Conservation (phyloP, 2,888 invertebrate species). For the Blastobasis adustella region DNA sequence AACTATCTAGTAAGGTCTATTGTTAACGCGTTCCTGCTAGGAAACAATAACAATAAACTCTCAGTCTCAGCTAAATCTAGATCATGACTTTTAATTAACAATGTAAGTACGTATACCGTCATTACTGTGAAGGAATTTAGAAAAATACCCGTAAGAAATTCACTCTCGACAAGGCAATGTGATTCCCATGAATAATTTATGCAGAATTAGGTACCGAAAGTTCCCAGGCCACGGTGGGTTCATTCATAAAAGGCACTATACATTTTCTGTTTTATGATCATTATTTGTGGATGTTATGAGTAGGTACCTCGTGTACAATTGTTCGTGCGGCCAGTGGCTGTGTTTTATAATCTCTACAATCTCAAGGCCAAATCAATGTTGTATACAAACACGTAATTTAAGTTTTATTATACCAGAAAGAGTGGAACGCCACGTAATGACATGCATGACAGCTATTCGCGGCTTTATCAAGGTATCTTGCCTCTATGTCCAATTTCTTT, state of each 20-base stretch:
- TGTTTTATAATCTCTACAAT: too few species aligned
- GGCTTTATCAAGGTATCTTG: too few species aligned
- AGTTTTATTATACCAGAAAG: too few species aligned
- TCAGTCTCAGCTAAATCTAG: slow-evolving; percentile 37
- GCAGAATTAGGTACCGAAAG: slow-evolving; percentile 19
- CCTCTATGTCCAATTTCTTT: too few species aligned
- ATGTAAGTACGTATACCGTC: slow-evolving; percentile 15
- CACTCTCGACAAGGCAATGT: slow-evolving; percentile 24
- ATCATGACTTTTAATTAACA: slow-evolving; percentile 25
- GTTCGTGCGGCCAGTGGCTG: too few species aligned
- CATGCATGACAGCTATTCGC: too few species aligned
- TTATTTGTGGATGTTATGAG: background rate
- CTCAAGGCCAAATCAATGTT: too few species aligned
- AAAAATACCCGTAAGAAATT: slow-evolving; percentile 25
- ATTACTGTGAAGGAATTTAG: slow-evolving; percentile 33
- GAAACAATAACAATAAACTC: slow-evolving; percentile 28
- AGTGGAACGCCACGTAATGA: too few species aligned
- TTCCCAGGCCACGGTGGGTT: slow-evolving; percentile 31
- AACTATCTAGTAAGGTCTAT: slow-evolving; percentile 25
- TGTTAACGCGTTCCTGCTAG: slow-evolving; percentile 31
- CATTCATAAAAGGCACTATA: slow-evolving; percentile 27
- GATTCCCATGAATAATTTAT: slow-evolving; percentile 39
- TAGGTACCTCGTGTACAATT: too few species aligned
- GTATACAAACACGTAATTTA: too few species aligned
- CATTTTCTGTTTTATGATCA: slow-evolving; percentile 24